Evolutionary conservation across 2,888 invertebrate species (phyloP), one percentile per base, ranked within the genome.

Genomic region (Scaptomyza caliginosa): DNA sequence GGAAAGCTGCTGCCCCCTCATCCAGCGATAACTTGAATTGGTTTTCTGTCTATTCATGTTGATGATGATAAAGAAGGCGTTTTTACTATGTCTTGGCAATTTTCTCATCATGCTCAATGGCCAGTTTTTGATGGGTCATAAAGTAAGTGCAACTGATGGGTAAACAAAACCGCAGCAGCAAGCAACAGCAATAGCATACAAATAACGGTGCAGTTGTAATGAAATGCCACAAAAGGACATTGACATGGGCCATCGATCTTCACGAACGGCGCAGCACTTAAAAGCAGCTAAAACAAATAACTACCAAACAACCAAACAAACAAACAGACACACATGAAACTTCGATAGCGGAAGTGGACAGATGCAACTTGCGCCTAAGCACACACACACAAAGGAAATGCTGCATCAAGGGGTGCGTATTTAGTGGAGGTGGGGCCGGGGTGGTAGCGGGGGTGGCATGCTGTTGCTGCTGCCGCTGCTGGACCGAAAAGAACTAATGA

Each of bases 181-280:
- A 49, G 13, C 36, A n/a, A 11, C 21, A 13, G 39, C 46, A 13
- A 11, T 42, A 21, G 17, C 58, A 56, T 45, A 54, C 48, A 49
- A 67, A 78, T 77, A 67, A 52, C 67, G 66, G 48, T 73, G 72
- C 75, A 87, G 50, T 51, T 69, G 80, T 76, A 86, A 86, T 86
- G 80, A 86, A 80, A 80, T 83, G 86, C 74, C 70, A 59, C 39
- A 43, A 85, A 80, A 80, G 89, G 84, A 86, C 86, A 79, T 89
- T 88, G 89, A 88, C 88, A 82, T 75, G 88, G 67, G 57, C 75
- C 69, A 82, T 87, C 86, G 86, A 82, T 77, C 78, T 49, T 48
- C 54, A 39, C n/a, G n/a, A n/a, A 32, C 34, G 46, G 26, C 57
- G 23, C 57, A 65, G 65, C 73, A 74, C 74, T 74, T 74, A 77